Evolutionary conservation across 2,797 vertebrate species (phyloP).

Genomic region (Anomalospiza imberbis): DNA sequence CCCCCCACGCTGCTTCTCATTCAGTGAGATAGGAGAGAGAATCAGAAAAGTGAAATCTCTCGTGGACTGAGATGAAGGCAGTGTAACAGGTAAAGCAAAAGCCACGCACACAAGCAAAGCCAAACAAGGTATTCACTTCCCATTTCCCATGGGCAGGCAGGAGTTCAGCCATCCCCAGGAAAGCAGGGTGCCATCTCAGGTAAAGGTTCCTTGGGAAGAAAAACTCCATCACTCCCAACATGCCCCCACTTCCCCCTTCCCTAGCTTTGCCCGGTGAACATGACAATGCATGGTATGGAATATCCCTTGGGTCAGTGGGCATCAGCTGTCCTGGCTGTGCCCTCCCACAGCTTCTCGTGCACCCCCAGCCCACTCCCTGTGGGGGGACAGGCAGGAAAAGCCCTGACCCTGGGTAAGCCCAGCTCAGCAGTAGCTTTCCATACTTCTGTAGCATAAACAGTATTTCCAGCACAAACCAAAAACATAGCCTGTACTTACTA

Average conservation of each 20-base stretch:
- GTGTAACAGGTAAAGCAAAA: not conserved
- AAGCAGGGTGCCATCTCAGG: not conserved
- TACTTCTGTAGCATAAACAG: not conserved
- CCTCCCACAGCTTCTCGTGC: not conserved
- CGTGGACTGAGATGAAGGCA: fast-evolving
- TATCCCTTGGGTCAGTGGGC: not conserved
- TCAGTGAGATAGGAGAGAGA: not conserved
- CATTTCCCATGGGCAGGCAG: not conserved
- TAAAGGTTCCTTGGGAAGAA: fast-evolving
- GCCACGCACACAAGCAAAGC: not conserved
- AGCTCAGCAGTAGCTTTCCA: not conserved
- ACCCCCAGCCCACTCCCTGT: not conserved
- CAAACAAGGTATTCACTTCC: not conserved
- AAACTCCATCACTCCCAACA: not conserved
- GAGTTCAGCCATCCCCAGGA: not conserved
- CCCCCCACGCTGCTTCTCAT: not conserved
- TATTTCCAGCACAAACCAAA: not conserved
- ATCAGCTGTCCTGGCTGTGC: not conserved
- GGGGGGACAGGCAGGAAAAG: not conserved
- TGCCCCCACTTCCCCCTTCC: too few relatives aligned
- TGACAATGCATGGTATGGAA: fast-evolving
- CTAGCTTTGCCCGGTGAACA: not conserved
- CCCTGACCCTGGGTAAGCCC: not conserved
- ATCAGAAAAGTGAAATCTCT: not conserved
- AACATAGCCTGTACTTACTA: not conserved